These are phyloP conservation scores for Galagoides demidoff DNA, from an alignment of 2,797 vertebrate genomes.

Conservation along the genomic window DNA sequence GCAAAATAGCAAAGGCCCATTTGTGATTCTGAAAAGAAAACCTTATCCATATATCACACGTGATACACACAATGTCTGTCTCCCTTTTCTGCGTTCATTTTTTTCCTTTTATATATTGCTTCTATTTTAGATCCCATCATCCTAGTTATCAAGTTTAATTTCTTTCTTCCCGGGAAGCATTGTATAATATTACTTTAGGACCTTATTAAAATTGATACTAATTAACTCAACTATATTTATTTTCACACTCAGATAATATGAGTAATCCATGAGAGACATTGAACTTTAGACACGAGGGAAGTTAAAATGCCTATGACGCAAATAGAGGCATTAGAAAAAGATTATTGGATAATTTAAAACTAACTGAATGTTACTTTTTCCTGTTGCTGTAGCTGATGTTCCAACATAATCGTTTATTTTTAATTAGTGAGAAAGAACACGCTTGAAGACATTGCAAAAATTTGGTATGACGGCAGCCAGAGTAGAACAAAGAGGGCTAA, in stretches of 20 bases:
- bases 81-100: conserved; percentile 48
- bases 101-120: conserved; percentile 25
- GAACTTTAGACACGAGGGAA: conserved; percentile 66
- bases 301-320: conserved; percentile 74
- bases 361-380: conserved; percentile 60
- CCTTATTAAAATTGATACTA: conserved; percentile 78
- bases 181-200: conserved; percentile 70
- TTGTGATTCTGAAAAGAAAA: conserved; percentile 51
- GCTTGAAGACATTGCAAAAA: conserved; percentile 66
- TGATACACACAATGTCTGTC: neutral
- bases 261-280: conserved; percentile 73
- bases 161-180: conserved; percentile 61
- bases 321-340: conserved; percentile 71
- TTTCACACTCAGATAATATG: conserved; percentile 72
- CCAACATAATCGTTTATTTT: conserved; percentile 66
- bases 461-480: neutral
- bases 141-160: conserved; percentile 46
- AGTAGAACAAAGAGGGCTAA: neutral
- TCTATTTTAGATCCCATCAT: conserved; percentile 51
- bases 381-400: conserved; percentile 59
- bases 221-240: conserved; percentile 79
- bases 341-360: conserved; percentile 74
- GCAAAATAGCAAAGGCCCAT: conserved; percentile 30
- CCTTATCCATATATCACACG: neutral
- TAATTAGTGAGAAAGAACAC: conserved; percentile 68